phyloP scores from a whole-genome alignment of 2,113 vertebrate genomes.

The Alectura lathami region DNA sequence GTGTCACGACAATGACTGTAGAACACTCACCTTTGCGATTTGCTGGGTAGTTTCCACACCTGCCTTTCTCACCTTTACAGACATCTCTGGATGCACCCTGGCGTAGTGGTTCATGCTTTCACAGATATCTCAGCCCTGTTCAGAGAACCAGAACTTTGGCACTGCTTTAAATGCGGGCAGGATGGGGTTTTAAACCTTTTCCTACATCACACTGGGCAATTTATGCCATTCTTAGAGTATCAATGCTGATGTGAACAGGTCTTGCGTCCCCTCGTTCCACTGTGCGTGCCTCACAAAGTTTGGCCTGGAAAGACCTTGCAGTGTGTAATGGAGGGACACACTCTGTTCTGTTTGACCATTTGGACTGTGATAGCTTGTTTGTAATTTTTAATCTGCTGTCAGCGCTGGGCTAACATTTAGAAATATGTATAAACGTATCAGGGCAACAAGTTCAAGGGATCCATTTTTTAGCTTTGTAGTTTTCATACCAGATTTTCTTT shows the following conservation, averaged over 20 bases:
- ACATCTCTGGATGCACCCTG: neutral
- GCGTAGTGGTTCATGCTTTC: neutral
- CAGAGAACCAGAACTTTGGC: neutral
- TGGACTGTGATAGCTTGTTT: neutral
- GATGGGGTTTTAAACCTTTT: neutral
- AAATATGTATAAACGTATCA: neutral
- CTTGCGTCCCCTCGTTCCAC: neutral
- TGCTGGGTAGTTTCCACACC: neutral
- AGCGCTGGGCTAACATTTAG: neutral
- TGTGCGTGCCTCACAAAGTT: neutral
- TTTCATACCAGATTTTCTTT: neutral
- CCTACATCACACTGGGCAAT: neutral
- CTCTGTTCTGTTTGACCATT: neutral
- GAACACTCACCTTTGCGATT: neutral
- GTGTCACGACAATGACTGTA: neutral
- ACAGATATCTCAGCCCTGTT: neutral
- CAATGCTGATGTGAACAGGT: neutral
- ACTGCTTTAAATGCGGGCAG: neutral
- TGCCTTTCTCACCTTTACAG: neutral
- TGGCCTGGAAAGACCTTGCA: neutral
- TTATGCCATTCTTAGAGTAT: neutral
- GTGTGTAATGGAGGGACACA: neutral
- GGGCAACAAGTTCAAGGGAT: neutral
- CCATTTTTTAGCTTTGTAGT: neutral
- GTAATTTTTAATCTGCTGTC: neutral